Evolutionary conservation across 2,888 invertebrate genomes (phyloP).

Genomic region (Clistopyga incitator): DNA sequence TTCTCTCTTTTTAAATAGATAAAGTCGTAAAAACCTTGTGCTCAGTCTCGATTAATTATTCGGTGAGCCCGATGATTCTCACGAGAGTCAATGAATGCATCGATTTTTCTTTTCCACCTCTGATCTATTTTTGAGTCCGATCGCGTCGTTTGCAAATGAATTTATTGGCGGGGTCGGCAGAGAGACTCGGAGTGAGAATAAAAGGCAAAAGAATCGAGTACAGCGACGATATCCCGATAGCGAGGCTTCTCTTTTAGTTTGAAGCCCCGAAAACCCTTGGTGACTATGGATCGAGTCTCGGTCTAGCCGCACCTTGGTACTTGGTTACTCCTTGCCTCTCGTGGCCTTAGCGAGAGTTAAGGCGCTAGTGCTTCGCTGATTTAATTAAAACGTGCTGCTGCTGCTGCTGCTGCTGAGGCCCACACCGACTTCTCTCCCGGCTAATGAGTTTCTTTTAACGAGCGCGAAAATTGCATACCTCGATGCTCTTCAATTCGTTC

Average conservation of each 20-base stretch:
- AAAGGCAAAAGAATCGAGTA: neutral
- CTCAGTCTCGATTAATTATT: conserved; percentile 9
- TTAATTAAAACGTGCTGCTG: conserved; percentile 45
- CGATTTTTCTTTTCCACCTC: neutral
- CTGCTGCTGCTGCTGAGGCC: conserved; percentile 11
- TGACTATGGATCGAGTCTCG: conserved; percentile 16
- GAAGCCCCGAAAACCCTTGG: conserved; percentile 7
- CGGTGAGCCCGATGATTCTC: neutral
- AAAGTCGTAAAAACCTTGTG: neutral
- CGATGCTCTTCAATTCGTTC: conserved; percentile 39
- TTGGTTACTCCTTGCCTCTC: neutral
- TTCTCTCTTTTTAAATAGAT: neutral
- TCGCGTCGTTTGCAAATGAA: neutral
- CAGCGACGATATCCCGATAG: conserved; percentile 6
- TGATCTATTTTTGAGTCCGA: neutral
- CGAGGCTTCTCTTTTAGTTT: neutral
- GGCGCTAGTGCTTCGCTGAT: conserved; percentile 37
- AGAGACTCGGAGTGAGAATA: neutral
- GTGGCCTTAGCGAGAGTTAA: conserved; percentile 6
- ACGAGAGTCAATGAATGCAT: neutral
- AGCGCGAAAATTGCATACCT: conserved; percentile 47
- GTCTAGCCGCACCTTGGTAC: conserved; percentile 1
- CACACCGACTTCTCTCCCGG: conserved; percentile 4
- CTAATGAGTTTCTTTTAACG: conserved; percentile 61
- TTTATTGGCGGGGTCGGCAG: neutral